phyloP scores from a whole-genome alignment of 2,113 vertebrate species.

The Lanius ludovicianus region DNA sequence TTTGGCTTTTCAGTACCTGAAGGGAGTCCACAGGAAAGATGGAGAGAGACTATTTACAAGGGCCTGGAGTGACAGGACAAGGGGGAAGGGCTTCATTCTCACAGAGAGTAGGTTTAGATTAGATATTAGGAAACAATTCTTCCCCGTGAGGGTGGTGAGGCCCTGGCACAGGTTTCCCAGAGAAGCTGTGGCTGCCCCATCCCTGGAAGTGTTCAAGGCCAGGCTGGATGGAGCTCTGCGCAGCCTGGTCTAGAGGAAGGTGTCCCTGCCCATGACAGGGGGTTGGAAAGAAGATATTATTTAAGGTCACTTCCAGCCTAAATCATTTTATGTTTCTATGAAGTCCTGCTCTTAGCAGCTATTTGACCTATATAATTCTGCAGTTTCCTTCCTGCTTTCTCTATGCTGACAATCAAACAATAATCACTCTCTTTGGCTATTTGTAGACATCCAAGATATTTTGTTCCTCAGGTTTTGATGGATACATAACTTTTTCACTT shows the following conservation, averaged over 20 bases:
- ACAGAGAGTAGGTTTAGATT: accelerated
- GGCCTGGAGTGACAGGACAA: accelerated
- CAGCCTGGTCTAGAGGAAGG: background rate
- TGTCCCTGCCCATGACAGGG: background rate
- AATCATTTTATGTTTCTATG: background rate
- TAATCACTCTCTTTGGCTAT: background rate
- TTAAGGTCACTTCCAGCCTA: background rate
- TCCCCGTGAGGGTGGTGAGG: accelerated
- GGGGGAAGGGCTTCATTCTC: background rate
- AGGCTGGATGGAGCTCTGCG: accelerated
- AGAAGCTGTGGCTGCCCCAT: accelerated
- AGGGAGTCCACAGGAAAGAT: background rate
- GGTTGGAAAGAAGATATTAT: background rate
- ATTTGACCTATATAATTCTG: background rate
- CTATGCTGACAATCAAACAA: background rate
- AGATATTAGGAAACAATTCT: background rate
- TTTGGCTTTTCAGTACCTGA: accelerated
- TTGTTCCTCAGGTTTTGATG: background rate
- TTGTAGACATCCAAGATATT: background rate
- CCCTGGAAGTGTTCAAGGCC: background rate
- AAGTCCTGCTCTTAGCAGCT: background rate
- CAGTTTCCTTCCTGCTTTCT: background rate
- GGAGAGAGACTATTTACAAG: background rate
- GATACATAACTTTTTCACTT: background rate
- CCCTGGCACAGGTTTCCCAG: accelerated